Evolutionary conservation across 2,888 invertebrate species (phyloP).

Genomic region (Lysandra coridon): DNA sequence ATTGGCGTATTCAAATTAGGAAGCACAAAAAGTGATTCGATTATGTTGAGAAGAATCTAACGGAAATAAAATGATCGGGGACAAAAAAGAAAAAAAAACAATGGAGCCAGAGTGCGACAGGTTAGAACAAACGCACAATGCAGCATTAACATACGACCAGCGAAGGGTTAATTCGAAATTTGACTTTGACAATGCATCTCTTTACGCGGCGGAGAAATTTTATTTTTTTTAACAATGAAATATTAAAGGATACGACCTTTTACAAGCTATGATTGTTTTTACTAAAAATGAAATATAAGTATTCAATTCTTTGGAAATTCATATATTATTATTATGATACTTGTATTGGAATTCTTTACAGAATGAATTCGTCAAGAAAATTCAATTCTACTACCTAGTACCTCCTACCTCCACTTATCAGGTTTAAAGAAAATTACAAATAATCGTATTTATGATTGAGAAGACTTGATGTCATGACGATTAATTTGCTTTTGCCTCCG

Average conservation of each 20-base stretch:
- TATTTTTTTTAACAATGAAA: background rate
- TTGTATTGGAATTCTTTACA: too few species aligned
- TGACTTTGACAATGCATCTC: slow-evolving; percentile 20
- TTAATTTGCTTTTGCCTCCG: too few species aligned
- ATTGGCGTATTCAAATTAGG: slow-evolving; percentile 32
- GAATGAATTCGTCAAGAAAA: too few species aligned
- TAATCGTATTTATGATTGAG: too few species aligned
- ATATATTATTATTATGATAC: background rate
- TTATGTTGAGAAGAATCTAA: slow-evolving; percentile 61
- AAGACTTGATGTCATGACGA: too few species aligned
- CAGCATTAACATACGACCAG: slow-evolving; percentile 68
- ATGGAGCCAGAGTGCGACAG: slow-evolving; percentile 79
- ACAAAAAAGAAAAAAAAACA: slow-evolving; percentile 64
- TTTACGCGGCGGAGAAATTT: background rate
- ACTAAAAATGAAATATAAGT: background rate
- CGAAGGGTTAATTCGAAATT: slow-evolving; percentile 47
- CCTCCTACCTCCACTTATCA: too few species aligned
- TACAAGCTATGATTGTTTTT: background rate
- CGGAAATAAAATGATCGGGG: slow-evolving; percentile 77
- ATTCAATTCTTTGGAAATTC: background rate
- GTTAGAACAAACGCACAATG: slow-evolving; percentile 79
- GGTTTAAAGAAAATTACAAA: too few species aligned
- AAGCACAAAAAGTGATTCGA: slow-evolving; percentile 46
- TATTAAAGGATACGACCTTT: background rate
- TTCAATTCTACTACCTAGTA: too few species aligned